Conservation (phyloP, 2,797 vertebrate species). For the Spinibarbus caldwelli region DNA sequence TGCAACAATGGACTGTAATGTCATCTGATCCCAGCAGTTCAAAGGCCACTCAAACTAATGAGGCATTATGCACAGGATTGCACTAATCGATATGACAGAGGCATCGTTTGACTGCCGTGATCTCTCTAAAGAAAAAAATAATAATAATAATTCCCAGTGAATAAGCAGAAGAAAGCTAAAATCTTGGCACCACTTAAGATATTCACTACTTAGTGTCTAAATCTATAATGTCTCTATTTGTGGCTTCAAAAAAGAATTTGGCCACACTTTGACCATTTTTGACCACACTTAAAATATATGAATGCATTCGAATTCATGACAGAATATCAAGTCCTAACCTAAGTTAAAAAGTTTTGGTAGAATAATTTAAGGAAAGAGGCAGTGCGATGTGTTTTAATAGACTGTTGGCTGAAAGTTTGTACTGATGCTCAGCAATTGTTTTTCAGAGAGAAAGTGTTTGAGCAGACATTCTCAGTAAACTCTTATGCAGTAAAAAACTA, state of each 20-base stretch:
- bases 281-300: not conserved
- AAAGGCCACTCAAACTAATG: slow-evolving; percentile 45
- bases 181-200: not conserved
- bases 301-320: not conserved
- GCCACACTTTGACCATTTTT: not conserved
- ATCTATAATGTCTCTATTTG: not conserved
- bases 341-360: slow-evolving; percentile 6
- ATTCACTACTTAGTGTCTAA: not conserved
- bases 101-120: not conserved
- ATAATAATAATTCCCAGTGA: not conserved
- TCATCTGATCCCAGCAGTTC: not conserved
- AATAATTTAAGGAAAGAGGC: not conserved
- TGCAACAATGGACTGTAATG: slow-evolving; percentile 7
- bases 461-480: not conserved
- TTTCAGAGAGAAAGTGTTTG: not conserved
- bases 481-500: not conserved
- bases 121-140: not conserved
- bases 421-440: not conserved
- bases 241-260: not conserved
- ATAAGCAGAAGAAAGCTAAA: slow-evolving; percentile 14
- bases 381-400: not conserved
- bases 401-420: not conserved
- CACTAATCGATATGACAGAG: slow-evolving; percentile 36
- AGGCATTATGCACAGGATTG: not conserved
- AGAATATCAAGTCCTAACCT: not conserved